Base-by-base conservation (phyloP, 2,113 vertebrate genomes). In the Phaethornis superciliosus region DNA sequence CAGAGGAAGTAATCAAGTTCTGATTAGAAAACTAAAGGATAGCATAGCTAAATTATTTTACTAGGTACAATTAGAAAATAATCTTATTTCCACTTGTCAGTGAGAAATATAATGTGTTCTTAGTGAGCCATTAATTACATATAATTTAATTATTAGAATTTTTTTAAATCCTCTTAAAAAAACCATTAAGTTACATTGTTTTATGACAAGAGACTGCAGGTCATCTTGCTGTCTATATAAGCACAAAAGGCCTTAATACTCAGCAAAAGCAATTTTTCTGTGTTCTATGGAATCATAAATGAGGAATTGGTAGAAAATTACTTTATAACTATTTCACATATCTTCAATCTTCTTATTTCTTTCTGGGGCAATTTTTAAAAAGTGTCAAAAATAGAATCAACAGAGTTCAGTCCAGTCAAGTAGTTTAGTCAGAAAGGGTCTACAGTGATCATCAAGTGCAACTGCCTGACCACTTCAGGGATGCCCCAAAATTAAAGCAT, bases 1-100 rank as follows among this genome's bases (percentile, higher is more conserved):
- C 55, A 82, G 52, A 90, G 82, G 79, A 88, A 84, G 51, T 33
- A 95, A 95, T 80, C 37, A 32, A 82, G 47, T 58, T 69, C 58
- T 59, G 15, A 74, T 75, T 77, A 76, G 55, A 83, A 95, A 90
- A 79, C 32, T 28, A 71, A 68, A 67, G 28, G 55, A 59, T 71
- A 81, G 75, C 70, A 71, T 8, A 68, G 3, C 15, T 81, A 74
- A 91, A 78, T 40, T 3, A 24, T 79, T 89, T 78, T 87, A 81
- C 37, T 56, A 64, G 23, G 33, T 75, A 35, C 22, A 90, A 80
- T 79, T 71, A 81, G 65, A 70, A 94, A 89, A 74, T 62, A 88
- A 76, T 33, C 32, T 19, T 26, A 85, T 82, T 95, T 63, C 37
- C n/a, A 59, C 10, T 26, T 74, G 9, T 18, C 47, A 28, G 30